A percentile compares a stretch with the other conserved stretches of the same genome.
Evolutionary conservation across 23 tunicate genomes (phyloP).

Genomic region (Phallusia fumigata): DNA sequence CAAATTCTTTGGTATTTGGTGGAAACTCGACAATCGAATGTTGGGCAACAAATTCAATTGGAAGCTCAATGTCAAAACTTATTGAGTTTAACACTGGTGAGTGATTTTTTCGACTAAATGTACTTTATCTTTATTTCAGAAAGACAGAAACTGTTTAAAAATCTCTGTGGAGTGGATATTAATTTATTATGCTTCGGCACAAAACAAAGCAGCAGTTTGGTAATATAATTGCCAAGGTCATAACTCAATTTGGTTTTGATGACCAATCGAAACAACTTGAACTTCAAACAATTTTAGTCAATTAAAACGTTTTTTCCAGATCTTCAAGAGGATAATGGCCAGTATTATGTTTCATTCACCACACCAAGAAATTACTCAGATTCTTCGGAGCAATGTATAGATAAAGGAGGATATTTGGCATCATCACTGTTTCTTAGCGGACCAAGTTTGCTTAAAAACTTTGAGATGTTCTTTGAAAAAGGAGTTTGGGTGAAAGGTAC

Average conservation of each 20-base stretch:
- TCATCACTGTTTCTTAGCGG: neutral
- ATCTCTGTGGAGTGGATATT: too few species aligned
- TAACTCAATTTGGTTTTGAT: too few species aligned
- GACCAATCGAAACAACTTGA: too few species aligned
- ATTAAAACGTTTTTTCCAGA: too few species aligned
- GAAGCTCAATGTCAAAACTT: neutral
- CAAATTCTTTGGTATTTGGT: slow-evolving; percentile 13
- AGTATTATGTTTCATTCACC: neutral
- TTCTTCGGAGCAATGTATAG: neutral
- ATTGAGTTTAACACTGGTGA: neutral
- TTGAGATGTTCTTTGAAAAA: neutral
- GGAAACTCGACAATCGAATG: neutral
- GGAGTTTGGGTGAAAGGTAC: neutral
- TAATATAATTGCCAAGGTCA: too few species aligned
- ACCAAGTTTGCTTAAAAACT: neutral
- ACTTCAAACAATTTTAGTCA: neutral
- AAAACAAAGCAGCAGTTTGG: too few species aligned
- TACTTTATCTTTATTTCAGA: neutral
- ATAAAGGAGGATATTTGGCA: neutral
- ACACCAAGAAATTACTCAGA: neutral
- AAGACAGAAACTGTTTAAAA: too few species aligned
- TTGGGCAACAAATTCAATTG: slow-evolving; percentile 4
- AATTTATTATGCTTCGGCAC: too few species aligned
- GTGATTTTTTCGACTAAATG: neutral
- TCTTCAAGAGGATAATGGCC: neutral